Evolutionary conservation across 2,888 invertebrate genomes (phyloP).

Genomic region (Cerceris rybyensis): DNA sequence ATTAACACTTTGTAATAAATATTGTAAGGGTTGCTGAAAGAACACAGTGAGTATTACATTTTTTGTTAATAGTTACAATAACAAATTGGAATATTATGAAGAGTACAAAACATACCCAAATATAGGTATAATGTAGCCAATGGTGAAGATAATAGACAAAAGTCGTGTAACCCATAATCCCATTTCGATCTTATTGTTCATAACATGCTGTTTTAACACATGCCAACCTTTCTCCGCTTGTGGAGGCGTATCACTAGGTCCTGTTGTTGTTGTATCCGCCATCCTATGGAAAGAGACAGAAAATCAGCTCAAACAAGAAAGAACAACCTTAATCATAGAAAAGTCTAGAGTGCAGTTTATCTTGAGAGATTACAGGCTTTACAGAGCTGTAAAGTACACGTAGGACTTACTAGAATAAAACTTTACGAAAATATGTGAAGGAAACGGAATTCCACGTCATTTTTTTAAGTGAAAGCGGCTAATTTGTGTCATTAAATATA

Average conservation of each 20-base stretch:
- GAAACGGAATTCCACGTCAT: slow-evolving; percentile 32
- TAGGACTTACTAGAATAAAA: background rate
- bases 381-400: background rate
- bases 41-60: slow-evolving; percentile 14
- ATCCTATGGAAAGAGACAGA: slow-evolving; percentile 59
- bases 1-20: slow-evolving; percentile 96
- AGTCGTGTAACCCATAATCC: slow-evolving; percentile 94
- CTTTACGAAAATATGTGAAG: background rate
- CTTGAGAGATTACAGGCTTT: too few species aligned
- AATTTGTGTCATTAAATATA: slow-evolving; percentile 28
- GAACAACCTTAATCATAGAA: background rate
- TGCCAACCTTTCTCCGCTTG: slow-evolving; percentile 83
- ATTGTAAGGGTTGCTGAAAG: slow-evolving; percentile 87
- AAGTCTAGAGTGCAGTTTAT: background rate
- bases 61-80: slow-evolving; percentile 60
- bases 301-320: background rate
- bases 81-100: slow-evolving; percentile 17
- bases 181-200: slow-evolving; percentile 93
- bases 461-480: slow-evolving; percentile 62
- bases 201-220: slow-evolving; percentile 88
- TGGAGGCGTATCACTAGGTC: slow-evolving; percentile 63
- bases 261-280: slow-evolving; percentile 71
- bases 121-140: slow-evolving; percentile 93
- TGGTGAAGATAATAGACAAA: slow-evolving; percentile 91
- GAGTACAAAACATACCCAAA: slow-evolving; percentile 88